These are phyloP conservation scores for Callimico goeldii DNA, from an alignment of 2,797 vertebrate genomes.

Conservation along the genomic window DNA sequence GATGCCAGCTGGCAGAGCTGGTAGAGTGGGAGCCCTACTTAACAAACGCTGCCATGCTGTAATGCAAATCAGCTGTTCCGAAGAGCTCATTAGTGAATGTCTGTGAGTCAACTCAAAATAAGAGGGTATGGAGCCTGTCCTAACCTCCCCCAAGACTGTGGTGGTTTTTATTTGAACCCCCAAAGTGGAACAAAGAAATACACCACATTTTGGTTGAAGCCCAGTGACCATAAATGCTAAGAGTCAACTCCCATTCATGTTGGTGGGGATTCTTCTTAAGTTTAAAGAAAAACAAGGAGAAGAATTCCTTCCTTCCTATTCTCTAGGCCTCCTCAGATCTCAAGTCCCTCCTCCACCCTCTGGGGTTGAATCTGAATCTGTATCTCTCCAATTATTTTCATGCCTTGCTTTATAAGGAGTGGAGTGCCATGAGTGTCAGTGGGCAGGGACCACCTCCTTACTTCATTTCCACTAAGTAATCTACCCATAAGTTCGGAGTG, in stretches of 20 bases:
- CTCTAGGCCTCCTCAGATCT: background rate
- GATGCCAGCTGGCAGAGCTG: slow-evolving; percentile 60
- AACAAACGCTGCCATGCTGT: slow-evolving; percentile 34
- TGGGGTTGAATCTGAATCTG: background rate
- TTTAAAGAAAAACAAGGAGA: background rate
- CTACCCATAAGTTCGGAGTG: background rate
- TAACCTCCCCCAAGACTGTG: background rate
- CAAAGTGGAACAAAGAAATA: background rate
- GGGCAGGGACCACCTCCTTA: background rate
- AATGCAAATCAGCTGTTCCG: slow-evolving; percentile 57
- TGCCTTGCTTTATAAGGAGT: background rate
- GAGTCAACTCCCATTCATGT: background rate
- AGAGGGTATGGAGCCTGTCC: background rate
- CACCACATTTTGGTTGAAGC: background rate
- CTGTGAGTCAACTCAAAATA: slow-evolving; percentile 42
- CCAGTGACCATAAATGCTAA: background rate
- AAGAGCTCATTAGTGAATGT: slow-evolving; percentile 60
- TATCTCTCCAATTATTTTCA: background rate
- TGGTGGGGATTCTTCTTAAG: background rate
- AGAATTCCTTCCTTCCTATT: background rate
- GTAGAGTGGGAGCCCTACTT: slow-evolving; percentile 12
- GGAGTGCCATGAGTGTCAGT: background rate
- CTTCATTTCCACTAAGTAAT: background rate
- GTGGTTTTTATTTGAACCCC: background rate
- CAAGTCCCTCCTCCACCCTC: background rate